Conservation (phyloP, 2,113 vertebrate genomes). For the Protobothrops mucrosquamatus region DNA sequence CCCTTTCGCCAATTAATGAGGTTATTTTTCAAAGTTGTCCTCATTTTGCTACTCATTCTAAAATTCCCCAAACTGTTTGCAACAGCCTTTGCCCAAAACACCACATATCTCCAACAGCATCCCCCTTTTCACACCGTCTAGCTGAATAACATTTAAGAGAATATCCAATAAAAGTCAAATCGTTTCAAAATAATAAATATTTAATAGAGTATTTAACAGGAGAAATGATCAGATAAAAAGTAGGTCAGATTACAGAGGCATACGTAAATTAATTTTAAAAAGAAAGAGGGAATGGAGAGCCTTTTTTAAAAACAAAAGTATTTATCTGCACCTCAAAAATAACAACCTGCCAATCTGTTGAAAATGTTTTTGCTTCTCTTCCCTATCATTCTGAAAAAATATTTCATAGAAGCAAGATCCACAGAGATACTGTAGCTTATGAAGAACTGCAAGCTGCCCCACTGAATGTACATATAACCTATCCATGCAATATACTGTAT, state of each 20-base stretch:
- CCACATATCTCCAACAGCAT: slow-evolving; percentile 16
- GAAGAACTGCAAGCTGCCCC: slow-evolving; percentile 47
- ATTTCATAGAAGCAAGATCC: slow-evolving; percentile 52
- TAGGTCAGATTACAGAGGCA: slow-evolving; percentile 52
- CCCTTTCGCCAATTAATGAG: not conserved
- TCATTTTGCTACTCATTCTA: slow-evolving; percentile 40
- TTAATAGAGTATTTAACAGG: slow-evolving; percentile 47
- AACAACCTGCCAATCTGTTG: not conserved
- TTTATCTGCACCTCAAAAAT: not conserved
- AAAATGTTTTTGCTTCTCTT: not conserved
- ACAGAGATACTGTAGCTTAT: slow-evolving; percentile 29
- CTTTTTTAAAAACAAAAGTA: not conserved
- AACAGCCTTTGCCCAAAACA: slow-evolving; percentile 1
- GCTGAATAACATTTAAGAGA: slow-evolving; percentile 34
- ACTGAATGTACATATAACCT: slow-evolving; percentile 21
- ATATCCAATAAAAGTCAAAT: slow-evolving; percentile 29
- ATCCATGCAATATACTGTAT: slow-evolving; percentile 34
- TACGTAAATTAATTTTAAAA: not conserved
- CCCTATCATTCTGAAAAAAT: not conserved
- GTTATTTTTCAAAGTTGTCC: not conserved
- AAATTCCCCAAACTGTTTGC: slow-evolving; percentile 17
- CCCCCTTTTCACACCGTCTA: not conserved
- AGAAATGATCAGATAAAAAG: slow-evolving; percentile 49
- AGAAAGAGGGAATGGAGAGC: slow-evolving; percentile 38
- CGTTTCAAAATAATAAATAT: slow-evolving; percentile 49